phyloP scores from a whole-genome alignment of 1,140 invertebrate genomes.

The Bombus soroeensis region DNA sequence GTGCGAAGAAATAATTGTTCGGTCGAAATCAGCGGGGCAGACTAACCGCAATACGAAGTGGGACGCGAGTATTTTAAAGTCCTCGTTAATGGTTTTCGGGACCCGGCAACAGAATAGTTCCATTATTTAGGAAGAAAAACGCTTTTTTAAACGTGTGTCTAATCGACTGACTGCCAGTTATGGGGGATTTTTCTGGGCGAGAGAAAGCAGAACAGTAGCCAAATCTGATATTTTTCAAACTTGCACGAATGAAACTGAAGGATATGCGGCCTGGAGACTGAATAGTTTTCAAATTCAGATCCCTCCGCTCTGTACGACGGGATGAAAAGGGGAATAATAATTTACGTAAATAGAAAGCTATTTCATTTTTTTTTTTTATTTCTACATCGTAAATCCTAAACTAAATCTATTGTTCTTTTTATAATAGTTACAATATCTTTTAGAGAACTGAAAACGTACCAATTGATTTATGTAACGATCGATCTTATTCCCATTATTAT shows the following conservation, averaged over 20 bases:
- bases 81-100: conserved; percentile 20
- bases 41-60: not conserved
- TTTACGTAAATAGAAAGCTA: not conserved
- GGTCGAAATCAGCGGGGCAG: not conserved
- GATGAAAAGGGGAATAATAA: not conserved
- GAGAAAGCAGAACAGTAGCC: too few relatives aligned
- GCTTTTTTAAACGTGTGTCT: conserved; percentile 10
- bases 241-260: not conserved
- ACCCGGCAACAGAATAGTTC: not conserved
- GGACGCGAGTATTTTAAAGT: conserved; percentile 25
- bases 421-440: not conserved
- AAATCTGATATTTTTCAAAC: not conserved
- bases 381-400: not conserved
- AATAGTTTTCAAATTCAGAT: conserved; percentile 7
- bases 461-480: not conserved
- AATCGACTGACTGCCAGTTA: not conserved
- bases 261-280: not conserved
- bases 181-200: not conserved
- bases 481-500: not conserved
- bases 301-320: too few relatives aligned
- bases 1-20: not conserved
- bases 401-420: not conserved
- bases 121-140: conserved; percentile 20
- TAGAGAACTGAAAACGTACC: too few relatives aligned
- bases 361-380: not conserved